Evolutionary conservation across 2,797 vertebrate genomes (phyloP).

Genomic region (Crypturellus tataupa): DNA sequence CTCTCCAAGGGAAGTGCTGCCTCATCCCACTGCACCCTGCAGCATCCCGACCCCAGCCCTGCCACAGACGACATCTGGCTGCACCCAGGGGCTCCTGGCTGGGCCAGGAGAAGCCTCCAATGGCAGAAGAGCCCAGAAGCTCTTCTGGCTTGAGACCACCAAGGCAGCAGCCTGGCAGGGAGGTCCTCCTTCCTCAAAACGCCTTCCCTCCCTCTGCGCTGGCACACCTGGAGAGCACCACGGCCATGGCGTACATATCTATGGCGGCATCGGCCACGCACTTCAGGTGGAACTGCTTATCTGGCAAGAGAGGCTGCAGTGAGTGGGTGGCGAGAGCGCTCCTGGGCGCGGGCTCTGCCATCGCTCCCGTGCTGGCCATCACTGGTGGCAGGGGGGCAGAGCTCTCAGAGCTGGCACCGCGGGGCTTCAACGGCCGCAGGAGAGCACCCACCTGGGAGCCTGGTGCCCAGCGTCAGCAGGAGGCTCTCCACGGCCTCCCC

Average conservation of each 20-base stretch:
- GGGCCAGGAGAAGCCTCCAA: background rate
- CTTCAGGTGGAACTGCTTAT: conserved; percentile 85
- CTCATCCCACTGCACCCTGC: fast-evolving
- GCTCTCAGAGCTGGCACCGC: too few relatives aligned
- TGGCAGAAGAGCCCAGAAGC: background rate
- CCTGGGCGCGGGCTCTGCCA: background rate
- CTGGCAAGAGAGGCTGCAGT: conserved; percentile 51
- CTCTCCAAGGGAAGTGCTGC: background rate
- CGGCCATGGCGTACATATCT: conserved; percentile 84
- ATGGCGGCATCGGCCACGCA: conserved; percentile 82
- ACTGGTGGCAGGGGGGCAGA: too few relatives aligned
- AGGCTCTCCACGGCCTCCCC: conserved; percentile 81
- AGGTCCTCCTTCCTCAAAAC: too few relatives aligned
- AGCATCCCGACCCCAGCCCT: background rate
- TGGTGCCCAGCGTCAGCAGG: conserved; percentile 84
- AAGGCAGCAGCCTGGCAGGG: background rate
- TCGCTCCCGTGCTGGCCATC: too few relatives aligned
- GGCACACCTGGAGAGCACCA: conserved; percentile 81
- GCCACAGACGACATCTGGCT: background rate
- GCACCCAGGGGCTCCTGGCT: background rate
- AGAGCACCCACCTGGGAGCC: conserved; percentile 80
- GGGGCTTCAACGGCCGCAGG: background rate
- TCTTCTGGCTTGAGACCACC: background rate
- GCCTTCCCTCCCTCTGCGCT: background rate
- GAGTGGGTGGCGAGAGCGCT: background rate